Conservation (phyloP, 2,888 invertebrate genomes). For the Epiblema foenella region DNA sequence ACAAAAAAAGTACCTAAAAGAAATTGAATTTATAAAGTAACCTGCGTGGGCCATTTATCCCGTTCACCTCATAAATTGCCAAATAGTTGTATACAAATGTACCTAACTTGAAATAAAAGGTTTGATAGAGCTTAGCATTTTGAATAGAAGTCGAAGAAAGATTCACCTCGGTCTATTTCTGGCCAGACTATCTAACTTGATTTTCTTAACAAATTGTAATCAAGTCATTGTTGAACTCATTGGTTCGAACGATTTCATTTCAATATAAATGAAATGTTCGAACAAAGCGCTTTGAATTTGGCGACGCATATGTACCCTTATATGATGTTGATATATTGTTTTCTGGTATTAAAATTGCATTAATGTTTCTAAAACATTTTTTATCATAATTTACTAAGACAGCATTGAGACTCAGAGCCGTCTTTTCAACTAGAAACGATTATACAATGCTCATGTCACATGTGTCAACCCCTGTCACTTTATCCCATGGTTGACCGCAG, state of each 20-base stretch:
- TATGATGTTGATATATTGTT: too few relatives aligned
- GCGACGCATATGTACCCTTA: background rate
- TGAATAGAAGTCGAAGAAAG: slow-evolving; percentile 27
- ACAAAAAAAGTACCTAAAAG: background rate
- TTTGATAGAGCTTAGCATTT: slow-evolving; percentile 32
- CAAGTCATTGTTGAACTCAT: slow-evolving; percentile 19
- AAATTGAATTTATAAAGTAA: slow-evolving; percentile 1
- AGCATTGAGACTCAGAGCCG: background rate
- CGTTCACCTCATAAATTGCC: slow-evolving; percentile 24
- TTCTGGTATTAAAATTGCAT: too few relatives aligned
- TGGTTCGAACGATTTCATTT: slow-evolving; percentile 15
- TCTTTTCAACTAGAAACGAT: background rate
- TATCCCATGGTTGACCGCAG: background rate
- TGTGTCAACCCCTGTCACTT: slow-evolving; percentile 1
- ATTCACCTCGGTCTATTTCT: slow-evolving; percentile 31
- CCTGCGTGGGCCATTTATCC: slow-evolving; percentile 26
- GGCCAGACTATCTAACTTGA: slow-evolving; percentile 31
- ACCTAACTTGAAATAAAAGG: slow-evolving; percentile 28
- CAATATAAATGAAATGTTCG: background rate
- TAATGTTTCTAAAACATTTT: too few relatives aligned
- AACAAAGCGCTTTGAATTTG: background rate
- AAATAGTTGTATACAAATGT: slow-evolving; percentile 5
- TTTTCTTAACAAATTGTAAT: slow-evolving; percentile 40
- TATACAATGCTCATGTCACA: background rate
- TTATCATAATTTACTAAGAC: too few relatives aligned